Evolutionary conservation across 2,888 invertebrate genomes (phyloP), one percentile per base, ranked within the genome.

Genomic region (Oxycera nigricornis): DNA sequence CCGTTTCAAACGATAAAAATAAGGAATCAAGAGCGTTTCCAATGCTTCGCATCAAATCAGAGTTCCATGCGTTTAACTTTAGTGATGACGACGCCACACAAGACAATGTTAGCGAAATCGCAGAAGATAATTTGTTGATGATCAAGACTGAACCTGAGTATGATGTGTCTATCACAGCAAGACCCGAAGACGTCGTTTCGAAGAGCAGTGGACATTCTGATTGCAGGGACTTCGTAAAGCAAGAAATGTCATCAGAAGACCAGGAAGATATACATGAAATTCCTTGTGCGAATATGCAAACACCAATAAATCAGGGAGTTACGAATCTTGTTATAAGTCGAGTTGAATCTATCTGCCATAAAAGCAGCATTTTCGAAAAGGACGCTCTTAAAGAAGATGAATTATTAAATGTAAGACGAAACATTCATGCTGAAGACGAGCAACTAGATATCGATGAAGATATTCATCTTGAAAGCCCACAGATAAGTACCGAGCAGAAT

Each of bases 131-230:
- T 6, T 6, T 35, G 35, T 35, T 80, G 20, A 72, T 76, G 31
- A 80, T 83, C 14, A 83, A 83, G 73, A 78, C 81, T 4, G 83
- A 83, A 70, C 83, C 83, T 0, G 55, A 75, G 2, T 78, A 81
- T 1, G 83, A 82, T 76, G 80, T 80, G 67, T 46, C 73, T 20
- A 11, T 46, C 14, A 46, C 11, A 11, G 46, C 11, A 11, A 17
- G n/a, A n/a, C n/a, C n/a, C n/a, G n/a, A n/a, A n/a, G n/a, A n/a
- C n/a, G n/a, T n/a, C n/a, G n/a, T n/a, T n/a, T n/a, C n/a, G n/a
- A n/a, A n/a, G n/a, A n/a, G n/a, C n/a, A n/a, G n/a, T n/a, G n/a
- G n/a, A n/a, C n/a, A n/a, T n/a, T n/a, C n/a, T n/a, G n/a, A n/a
- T n/a, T n/a, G n/a, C n/a, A n/a, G n/a, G n/a, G n/a, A n/a, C n/a